These are phyloP conservation scores for Epinephelus lanceolatus DNA, from an alignment of 2,113 vertebrate genomes.

Conservation along the genomic window DNA sequence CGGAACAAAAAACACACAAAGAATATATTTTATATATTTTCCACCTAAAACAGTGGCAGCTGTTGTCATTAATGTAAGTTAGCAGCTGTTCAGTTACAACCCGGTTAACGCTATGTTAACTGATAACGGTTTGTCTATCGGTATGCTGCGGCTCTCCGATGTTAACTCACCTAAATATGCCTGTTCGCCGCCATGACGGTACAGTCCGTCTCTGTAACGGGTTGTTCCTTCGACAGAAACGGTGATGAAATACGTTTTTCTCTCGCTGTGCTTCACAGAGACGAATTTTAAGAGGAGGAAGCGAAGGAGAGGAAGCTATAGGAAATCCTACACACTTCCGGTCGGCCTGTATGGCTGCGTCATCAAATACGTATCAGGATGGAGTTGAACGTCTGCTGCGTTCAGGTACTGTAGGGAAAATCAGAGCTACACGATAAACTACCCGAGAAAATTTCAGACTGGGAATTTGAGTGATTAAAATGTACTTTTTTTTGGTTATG, in stretches of 20 bases:
- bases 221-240: background rate
- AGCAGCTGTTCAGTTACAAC: background rate
- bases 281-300: background rate
- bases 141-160: background rate
- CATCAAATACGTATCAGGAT: background rate
- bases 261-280: background rate
- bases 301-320: slow-evolving; percentile 10
- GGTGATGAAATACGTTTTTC: fast-evolving
- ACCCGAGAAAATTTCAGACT: too few relatives aligned
- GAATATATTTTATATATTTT: background rate
- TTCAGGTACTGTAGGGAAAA: too few relatives aligned
- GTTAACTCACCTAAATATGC: slow-evolving; percentile 21
- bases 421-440: too few relatives aligned
- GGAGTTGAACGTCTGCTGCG: too few relatives aligned
- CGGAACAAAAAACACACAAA: background rate
- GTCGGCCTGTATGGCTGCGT: slow-evolving; percentile 28
- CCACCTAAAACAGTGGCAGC: too few relatives aligned
- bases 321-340: slow-evolving; percentile 44
- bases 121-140: background rate
- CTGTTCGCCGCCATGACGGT: slow-evolving; percentile 4
- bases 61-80: background rate
- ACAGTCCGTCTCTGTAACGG: fast-evolving
- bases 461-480: too few relatives aligned
- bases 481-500: too few relatives aligned
- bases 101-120: background rate